Conservation (phyloP, 2,797 vertebrate species). For the Leptatherina wallacei region DNA sequence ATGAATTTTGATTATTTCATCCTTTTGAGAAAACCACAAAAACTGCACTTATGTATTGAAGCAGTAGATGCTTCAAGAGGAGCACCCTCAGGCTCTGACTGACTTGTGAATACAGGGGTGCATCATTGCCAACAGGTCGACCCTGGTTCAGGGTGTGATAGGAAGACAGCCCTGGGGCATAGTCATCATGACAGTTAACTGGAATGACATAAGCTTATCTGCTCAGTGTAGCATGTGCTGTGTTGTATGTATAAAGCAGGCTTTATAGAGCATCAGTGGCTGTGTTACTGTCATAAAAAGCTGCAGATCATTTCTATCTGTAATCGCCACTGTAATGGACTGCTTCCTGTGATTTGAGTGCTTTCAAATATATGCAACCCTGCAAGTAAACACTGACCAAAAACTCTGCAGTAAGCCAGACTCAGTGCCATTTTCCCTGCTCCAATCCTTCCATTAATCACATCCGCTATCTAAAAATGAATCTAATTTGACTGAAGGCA, state of each 20-base stretch:
- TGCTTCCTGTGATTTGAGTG: conserved; percentile 34
- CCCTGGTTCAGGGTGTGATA: conserved; percentile 38
- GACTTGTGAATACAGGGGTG: conserved; percentile 32
- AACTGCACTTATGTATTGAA: conserved; percentile 18
- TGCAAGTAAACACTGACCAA: conserved; percentile 38
- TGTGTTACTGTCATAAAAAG: conserved; percentile 8
- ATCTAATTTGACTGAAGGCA: conserved; percentile 73
- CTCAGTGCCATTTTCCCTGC: conserved; percentile 31
- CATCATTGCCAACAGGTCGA: conserved; percentile 44
- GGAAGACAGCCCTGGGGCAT: conserved; percentile 9
- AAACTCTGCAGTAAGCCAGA: conserved; percentile 33
- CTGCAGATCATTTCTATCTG: conserved; percentile 10
- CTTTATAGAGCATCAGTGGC: conserved; percentile 3
- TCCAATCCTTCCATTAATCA: conserved; percentile 76
- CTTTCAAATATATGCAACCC: conserved; percentile 27
- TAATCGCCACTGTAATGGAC: conserved; percentile 27
- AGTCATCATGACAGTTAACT: conserved; percentile 23
- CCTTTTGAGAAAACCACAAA: background rate
- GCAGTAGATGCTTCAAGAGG: conserved; percentile 41
- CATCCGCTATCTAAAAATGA: conserved; percentile 67
- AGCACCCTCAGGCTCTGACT: conserved; percentile 40
- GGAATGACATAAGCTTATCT: conserved; percentile 28
- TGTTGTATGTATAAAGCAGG: conserved; percentile 2
- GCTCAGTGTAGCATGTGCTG: conserved; percentile 28
- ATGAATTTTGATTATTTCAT: conserved; percentile 17